Base-by-base conservation (phyloP, 2,797 vertebrate species). In the Lycodopsis pacificus region DNA sequence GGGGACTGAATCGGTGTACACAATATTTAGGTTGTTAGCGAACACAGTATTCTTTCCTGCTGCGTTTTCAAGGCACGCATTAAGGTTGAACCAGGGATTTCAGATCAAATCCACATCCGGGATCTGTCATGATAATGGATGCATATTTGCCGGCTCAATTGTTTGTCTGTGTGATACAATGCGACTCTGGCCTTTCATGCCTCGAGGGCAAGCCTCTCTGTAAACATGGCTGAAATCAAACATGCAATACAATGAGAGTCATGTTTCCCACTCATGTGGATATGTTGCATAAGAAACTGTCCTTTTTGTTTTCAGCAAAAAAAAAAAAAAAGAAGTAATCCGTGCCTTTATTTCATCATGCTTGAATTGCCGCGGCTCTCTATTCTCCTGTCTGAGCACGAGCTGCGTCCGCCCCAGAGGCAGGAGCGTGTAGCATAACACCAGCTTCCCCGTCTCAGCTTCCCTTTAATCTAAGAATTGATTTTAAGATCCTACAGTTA, bases 41-140 rank as follows among this genome's bases (percentile, higher is more conserved):
- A 87, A 87, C 79, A 79, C 30, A 61, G 11, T 12, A 2, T 20
- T 80, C 36, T 58, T 67, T 46, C 32, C 30, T 51, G 58, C 13
- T 68, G 20, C 4, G 25, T 61, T 69, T 63, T 79, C 54, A 70
- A 38, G 19, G 34, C 67, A 62, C 13, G 22, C 71, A 64, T 49
- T 46, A 42, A 40, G 25, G 59, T 69, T 82, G 56, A 77, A 82
- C 61, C 79, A 80, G 87, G 86, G 81, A 74, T 81, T 71, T 49
- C 56, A 72, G 49, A n/a, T n/a, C 30, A 73, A 83, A 73, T 88
- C 75, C 72, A 83, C 58, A 89, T 94, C 91, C 89, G 65, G 87
- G 88, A 91, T 67, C 76, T 81, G 86, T 86, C 73, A 81, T 12
- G 69, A 73, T 88, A 81, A 89, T 58, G 58, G 63, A 90, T 82